These are phyloP conservation scores for Cryptops parisi DNA, from an alignment of 2,888 invertebrate genomes.

Conservation along the genomic window DNA sequence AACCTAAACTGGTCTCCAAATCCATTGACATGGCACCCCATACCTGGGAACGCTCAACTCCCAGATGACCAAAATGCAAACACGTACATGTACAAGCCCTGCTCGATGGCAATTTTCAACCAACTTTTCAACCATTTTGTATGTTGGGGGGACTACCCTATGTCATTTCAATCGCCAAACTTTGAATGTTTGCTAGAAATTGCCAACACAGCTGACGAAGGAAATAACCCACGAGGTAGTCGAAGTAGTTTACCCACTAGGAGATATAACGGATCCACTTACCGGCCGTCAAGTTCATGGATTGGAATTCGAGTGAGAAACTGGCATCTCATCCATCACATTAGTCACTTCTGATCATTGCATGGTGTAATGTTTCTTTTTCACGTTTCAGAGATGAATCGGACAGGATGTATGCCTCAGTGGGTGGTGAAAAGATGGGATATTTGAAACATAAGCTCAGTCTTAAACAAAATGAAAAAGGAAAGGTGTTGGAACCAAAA, in stretches of 20 bases:
- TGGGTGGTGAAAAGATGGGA: background rate
- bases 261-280: constrained; percentile 73
- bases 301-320: constrained; percentile 44
- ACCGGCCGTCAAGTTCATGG: constrained; percentile 63
- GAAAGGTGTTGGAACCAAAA: too few species aligned
- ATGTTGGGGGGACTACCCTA: background rate
- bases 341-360: too few species aligned
- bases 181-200: constrained; percentile 33
- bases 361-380: too few species aligned
- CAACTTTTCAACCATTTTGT: background rate
- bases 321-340: background rate
- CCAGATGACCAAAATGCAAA: background rate
- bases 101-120: background rate
- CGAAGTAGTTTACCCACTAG: constrained; percentile 62
- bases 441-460: too few species aligned
- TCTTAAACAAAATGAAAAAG: too few species aligned
- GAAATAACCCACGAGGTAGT: constrained; percentile 64
- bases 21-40: too few species aligned
- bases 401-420: background rate
- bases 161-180: too few species aligned
- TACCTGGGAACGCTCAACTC: too few species aligned
- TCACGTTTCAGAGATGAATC: background rate
- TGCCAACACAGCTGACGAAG: constrained; percentile 56
- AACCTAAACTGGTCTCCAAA: too few species aligned
- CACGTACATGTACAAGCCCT: background rate